Evolutionary conservation across 2,888 invertebrate species (phyloP).

Genomic region (Trimorus sp.): DNA sequence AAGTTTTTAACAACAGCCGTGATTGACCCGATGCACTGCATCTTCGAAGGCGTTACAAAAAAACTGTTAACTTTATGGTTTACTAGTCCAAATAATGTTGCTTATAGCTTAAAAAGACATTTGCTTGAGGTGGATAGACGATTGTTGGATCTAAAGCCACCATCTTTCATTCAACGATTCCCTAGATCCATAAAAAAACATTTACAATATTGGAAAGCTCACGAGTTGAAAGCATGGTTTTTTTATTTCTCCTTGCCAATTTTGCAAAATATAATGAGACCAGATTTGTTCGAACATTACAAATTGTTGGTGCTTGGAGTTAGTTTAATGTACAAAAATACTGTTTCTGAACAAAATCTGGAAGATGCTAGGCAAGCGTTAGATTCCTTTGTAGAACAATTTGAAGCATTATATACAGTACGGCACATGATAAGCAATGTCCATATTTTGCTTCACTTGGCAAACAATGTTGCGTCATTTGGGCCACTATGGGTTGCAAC

Average conservation of each 20-base stretch:
- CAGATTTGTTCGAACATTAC: constrained; percentile 54
- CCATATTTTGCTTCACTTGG: constrained; percentile 67
- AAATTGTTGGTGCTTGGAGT: constrained; percentile 54
- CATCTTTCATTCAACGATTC: neutral
- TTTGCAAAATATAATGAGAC: constrained; percentile 38
- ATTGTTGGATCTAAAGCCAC: neutral
- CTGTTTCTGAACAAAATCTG: neutral
- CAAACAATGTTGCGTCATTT: constrained; percentile 51
- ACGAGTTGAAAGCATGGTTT: constrained; percentile 51
- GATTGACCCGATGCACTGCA: constrained; percentile 55
- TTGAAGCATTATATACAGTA: constrained; percentile 64
- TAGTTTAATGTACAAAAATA: constrained; percentile 31
- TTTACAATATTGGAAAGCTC: constrained; percentile 42
- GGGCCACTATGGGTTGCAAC: constrained; percentile 33
- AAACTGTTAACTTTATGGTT: neutral
- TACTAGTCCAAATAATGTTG: no score
- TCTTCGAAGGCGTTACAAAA: constrained; percentile 42
- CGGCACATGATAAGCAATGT: constrained; percentile 65
- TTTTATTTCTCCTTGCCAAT: constrained; percentile 57
- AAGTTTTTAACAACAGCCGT: constrained; percentile 34
- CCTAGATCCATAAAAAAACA: neutral
- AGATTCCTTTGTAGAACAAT: constrained; percentile 53
- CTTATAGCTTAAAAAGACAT: no score
- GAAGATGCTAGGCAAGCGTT: constrained; percentile 16
- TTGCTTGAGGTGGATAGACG: neutral